These are phyloP conservation scores for Tinamus major DNA, from an alignment of 2,797 vertebrate genomes.

Conservation along the genomic window DNA sequence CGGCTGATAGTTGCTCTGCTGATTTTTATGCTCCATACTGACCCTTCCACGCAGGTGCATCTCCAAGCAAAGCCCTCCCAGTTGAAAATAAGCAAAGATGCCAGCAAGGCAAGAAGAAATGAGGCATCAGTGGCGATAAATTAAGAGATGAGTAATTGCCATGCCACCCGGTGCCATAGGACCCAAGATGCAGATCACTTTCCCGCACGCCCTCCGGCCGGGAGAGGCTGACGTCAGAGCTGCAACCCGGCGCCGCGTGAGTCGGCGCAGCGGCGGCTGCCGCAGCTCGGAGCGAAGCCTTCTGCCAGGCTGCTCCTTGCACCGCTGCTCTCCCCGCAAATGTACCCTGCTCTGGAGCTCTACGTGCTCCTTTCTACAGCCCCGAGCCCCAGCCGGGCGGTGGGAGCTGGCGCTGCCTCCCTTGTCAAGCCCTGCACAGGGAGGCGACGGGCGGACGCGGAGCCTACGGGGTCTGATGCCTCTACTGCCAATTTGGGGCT, in stretches of 20 bases:
- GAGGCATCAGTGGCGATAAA: neutral
- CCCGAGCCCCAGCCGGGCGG: neutral
- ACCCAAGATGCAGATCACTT: neutral
- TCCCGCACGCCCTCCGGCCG: conserved; percentile 8
- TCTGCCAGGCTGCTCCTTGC: neutral
- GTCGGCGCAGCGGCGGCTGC: conserved; percentile 18
- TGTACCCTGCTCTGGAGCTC: neutral
- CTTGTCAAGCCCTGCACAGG: neutral
- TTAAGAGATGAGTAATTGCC: neutral
- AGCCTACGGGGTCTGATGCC: neutral
- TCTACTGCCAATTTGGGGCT: conserved; percentile 11
- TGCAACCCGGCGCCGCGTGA: conserved; percentile 44
- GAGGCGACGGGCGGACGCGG: neutral
- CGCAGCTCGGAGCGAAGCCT: neutral
- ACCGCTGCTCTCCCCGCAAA: neutral
- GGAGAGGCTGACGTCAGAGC: conserved; percentile 46
- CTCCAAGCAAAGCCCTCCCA: neutral
- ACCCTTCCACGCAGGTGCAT: accelerated
- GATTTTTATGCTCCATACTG: neutral
- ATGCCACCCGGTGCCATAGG: neutral
- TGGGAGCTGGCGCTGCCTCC: neutral
- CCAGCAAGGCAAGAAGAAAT: neutral
- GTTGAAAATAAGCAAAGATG: neutral
- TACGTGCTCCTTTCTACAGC: neutral
- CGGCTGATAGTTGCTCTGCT: neutral